phyloP scores from a whole-genome alignment of 2,888 invertebrate genomes.

The Helicoverpa assulta region DNA sequence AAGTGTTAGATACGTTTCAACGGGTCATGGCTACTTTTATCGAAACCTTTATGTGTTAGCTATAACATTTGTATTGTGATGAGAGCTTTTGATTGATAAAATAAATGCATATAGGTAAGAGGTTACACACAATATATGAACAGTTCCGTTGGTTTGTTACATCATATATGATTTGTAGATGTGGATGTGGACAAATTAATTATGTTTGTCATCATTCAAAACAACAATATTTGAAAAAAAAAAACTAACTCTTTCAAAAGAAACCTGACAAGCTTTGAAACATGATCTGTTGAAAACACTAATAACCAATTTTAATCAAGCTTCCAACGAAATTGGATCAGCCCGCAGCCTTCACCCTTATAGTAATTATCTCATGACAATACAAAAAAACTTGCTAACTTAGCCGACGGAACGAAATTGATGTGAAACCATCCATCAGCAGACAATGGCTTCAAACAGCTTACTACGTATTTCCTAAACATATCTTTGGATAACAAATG shows the following conservation, averaged over 20 bases:
- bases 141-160: neutral
- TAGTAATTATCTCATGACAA: slow-evolving; percentile 45
- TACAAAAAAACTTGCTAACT: slow-evolving; percentile 43
- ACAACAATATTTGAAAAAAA: neutral
- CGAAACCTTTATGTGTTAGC: neutral
- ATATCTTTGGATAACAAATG: slow-evolving; percentile 34
- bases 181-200: neutral
- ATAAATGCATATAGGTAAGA: too few species aligned
- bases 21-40: slow-evolving; percentile 24
- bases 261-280: neutral
- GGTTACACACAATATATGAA: too few species aligned
- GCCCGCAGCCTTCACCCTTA: slow-evolving; percentile 16
- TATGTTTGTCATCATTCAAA: neutral
- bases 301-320: slow-evolving; percentile 28
- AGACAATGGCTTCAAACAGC: slow-evolving; percentile 51
- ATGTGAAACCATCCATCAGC: slow-evolving; percentile 55
- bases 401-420: slow-evolving; percentile 38
- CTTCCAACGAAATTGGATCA: slow-evolving; percentile 40
- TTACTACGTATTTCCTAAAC: slow-evolving; percentile 55
- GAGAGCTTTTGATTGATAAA: neutral
- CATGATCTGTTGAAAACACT: slow-evolving; percentile 4
- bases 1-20: slow-evolving; percentile 6
- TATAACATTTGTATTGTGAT: too few species aligned
- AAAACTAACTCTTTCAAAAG: neutral
- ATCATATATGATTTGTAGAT: neutral